These are phyloP conservation scores for Scomberomorus guttatus DNA, from an alignment of 2,797 vertebrate genomes.

Conservation along the genomic window DNA sequence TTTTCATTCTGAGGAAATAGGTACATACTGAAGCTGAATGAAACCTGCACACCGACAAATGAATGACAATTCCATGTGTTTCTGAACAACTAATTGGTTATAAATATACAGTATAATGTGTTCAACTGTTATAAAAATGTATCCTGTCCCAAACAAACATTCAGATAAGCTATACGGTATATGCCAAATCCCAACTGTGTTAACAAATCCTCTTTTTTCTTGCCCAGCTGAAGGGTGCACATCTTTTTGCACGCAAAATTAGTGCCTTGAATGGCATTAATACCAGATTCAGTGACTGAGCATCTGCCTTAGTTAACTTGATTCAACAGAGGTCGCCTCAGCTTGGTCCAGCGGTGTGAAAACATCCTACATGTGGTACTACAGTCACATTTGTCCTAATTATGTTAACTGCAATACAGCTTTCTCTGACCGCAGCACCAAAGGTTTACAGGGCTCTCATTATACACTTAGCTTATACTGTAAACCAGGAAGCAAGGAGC, in stretches of 20 bases:
- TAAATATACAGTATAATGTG: background rate
- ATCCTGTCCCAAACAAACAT: background rate
- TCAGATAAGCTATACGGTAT: background rate
- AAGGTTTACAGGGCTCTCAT: constrained; percentile 79
- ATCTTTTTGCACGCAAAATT: background rate
- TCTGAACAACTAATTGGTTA: constrained; percentile 1
- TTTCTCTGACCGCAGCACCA: constrained; percentile 75
- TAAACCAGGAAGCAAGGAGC: constrained; percentile 79
- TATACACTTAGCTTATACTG: constrained; percentile 79
- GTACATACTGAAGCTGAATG: background rate
- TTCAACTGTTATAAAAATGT: background rate
- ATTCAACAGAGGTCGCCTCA: constrained; percentile 22
- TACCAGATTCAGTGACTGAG: background rate
- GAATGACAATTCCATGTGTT: background rate
- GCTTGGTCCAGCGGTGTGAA: constrained; percentile 64
- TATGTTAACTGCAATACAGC: constrained; percentile 70
- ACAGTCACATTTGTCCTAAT: constrained; percentile 70
- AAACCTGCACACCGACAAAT: background rate
- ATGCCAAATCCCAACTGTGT: background rate
- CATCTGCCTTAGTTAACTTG: constrained; percentile 1
- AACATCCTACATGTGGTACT: constrained; percentile 52
- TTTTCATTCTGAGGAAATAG: background rate
- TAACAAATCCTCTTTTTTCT: background rate
- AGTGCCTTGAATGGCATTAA: constrained; percentile 6
- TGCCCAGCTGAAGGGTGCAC: background rate